Evolutionary conservation across 2,113 vertebrate genomes (phyloP).

Genomic region (Lontra canadensis): DNA sequence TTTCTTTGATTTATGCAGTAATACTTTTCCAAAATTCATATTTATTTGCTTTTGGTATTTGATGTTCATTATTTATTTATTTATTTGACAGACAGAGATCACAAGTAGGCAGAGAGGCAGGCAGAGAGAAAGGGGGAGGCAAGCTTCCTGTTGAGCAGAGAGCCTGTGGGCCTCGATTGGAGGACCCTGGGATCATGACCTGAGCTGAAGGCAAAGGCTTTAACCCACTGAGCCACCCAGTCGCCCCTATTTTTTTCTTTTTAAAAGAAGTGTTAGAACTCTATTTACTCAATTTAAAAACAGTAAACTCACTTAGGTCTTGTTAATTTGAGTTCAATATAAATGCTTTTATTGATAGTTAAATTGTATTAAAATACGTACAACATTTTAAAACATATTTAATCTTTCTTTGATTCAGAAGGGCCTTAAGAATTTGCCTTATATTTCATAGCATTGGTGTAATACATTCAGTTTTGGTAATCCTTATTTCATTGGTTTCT

Average conservation of each 20-base stretch:
- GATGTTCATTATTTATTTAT: neutral
- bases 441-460: neutral
- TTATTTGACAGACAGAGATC: too few relatives aligned
- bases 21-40: neutral
- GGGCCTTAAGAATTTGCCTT: neutral
- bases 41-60: neutral
- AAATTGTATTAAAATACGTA: neutral
- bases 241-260: too few relatives aligned
- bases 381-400: neutral
- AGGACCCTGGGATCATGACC: too few relatives aligned
- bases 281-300: slow-evolving; percentile 10
- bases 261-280: neutral
- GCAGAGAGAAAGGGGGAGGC: too few relatives aligned
- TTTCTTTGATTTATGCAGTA: neutral
- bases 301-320: neutral
- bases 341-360: neutral
- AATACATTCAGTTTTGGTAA: neutral
- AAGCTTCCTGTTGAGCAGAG: too few relatives aligned
- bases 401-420: neutral
- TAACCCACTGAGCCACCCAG: too few relatives aligned
- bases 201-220: too few relatives aligned
- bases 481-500: neutral
- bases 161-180: too few relatives aligned
- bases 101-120: too few relatives aligned
- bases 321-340: neutral